A percentile compares a stretch with the other conserved stretches of the same genome.
These are phyloP conservation scores for Otus sunia DNA, from an alignment of 2,113 vertebrate genomes.

Conservation along the genomic window DNA sequence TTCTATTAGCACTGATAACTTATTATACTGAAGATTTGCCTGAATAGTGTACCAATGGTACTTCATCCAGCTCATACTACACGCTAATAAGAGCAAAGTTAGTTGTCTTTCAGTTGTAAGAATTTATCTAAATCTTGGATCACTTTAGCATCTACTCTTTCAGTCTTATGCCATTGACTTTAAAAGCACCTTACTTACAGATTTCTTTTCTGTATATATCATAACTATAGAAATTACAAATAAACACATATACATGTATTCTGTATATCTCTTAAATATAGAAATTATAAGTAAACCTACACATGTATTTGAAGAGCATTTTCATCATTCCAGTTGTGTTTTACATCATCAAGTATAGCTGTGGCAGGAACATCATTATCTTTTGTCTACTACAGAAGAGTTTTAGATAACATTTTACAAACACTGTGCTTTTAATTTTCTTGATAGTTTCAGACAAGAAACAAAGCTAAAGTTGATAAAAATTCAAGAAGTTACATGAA, in stretches of 20 bases:
- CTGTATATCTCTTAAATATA: neutral
- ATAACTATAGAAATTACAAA: neutral
- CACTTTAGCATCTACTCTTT: fast-evolving
- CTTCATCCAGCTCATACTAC: neutral
- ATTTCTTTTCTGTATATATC: neutral
- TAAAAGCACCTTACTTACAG: neutral
- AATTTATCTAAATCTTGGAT: neutral
- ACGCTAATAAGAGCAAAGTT: neutral
- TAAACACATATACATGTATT: neutral
- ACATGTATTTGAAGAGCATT: neutral
- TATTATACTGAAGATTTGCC: neutral
- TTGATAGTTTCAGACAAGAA: neutral
- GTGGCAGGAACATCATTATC: neutral
- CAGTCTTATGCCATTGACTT: neutral
- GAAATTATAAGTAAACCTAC: neutral
- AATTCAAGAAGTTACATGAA: neutral
- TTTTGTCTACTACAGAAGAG: neutral
- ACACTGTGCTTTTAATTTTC: neutral
- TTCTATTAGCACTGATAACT: neutral
- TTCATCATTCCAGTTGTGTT: neutral
- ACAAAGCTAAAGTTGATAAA: neutral
- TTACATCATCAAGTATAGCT: neutral
- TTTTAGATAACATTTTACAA: neutral
- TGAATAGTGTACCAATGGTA: neutral
- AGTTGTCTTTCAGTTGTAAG: neutral